Conservation (phyloP, 1,140 invertebrate genomes). For the Zaprionus davidi region DNA sequence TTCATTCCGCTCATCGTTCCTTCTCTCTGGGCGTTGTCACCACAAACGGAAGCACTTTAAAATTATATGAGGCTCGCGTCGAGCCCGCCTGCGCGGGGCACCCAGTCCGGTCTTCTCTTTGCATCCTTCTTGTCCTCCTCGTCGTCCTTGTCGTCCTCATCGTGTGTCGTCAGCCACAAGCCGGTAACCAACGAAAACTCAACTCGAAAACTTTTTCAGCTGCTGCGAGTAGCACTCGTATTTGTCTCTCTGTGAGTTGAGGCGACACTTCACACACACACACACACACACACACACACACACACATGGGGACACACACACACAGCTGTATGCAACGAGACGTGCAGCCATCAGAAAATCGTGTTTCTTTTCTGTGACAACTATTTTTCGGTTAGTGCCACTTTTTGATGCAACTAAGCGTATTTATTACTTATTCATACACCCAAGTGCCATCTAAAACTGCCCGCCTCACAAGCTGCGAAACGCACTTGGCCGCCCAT, state of each 20-base stretch:
- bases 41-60: conserved; percentile 83
- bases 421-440: conserved; percentile 81
- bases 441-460: conserved; percentile 63
- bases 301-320: background rate
- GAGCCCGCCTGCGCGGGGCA: conserved; percentile 17
- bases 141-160: background rate
- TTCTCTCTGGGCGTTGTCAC: conserved; percentile 45
- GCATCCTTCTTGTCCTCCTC: conserved; percentile 22
- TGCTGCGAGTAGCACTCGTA: conserved; percentile 16
- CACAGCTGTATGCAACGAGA: conserved; percentile 9
- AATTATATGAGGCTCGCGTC: conserved; percentile 76
- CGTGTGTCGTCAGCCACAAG: conserved; percentile 74
- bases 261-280: conserved; percentile 51
- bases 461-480: conserved; percentile 36
- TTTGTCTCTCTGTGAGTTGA: conserved; percentile 36
- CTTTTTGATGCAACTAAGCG: conserved; percentile 80
- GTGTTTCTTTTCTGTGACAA: conserved; percentile 52
- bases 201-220: conserved; percentile 72
- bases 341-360: conserved; percentile 61
- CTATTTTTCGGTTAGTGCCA: conserved; percentile 78
- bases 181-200: conserved; percentile 81
- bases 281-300: no score
- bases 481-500: conserved; percentile 32
- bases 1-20: conserved; percentile 1
- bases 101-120: conserved; percentile 17